phyloP scores from a whole-genome alignment of 2,888 invertebrate species.

The Ochropleura leucogaster region DNA sequence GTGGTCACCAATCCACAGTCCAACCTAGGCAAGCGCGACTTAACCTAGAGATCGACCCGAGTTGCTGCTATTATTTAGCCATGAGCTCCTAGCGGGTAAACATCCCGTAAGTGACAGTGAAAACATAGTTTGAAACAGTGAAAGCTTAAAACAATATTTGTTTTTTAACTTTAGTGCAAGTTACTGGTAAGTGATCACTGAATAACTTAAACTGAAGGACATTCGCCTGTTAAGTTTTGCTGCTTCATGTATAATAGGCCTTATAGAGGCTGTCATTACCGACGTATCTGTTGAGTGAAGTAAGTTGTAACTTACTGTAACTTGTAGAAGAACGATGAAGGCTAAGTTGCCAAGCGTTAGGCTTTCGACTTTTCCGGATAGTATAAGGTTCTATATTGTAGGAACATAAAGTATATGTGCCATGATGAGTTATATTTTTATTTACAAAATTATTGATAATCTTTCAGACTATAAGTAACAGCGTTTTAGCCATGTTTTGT shows the following conservation, averaged over 20 bases:
- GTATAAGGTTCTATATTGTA: neutral
- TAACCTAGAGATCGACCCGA: no score
- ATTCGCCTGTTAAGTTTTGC: neutral
- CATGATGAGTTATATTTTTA: neutral
- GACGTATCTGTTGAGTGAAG: constrained; percentile 52
- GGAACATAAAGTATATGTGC: neutral
- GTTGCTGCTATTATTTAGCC: no score
- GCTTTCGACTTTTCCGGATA: constrained; percentile 7
- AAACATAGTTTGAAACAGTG: no score
- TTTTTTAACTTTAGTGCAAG: no score
- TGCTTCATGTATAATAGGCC: constrained; percentile 14
- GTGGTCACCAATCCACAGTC: no score
- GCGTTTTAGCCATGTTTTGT: neutral
- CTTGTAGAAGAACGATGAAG: constrained; percentile 27
- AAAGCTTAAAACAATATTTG: no score
- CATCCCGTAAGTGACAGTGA: no score
- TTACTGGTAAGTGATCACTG: no score
- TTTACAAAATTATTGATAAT: neutral
- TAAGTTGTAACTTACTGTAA: constrained; percentile 50
- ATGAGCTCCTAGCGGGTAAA: no score
- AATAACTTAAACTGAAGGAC: neutral
- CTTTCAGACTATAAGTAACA: neutral
- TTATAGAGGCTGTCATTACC: constrained; percentile 51
- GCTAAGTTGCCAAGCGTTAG: constrained; percentile 32
- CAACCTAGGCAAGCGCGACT: no score